A percentile compares a stretch with the other conserved stretches of the same genome.
These are phyloP conservation scores for Amiota communis DNA, from an alignment of 2,888 invertebrate genomes.

Conservation along the genomic window DNA sequence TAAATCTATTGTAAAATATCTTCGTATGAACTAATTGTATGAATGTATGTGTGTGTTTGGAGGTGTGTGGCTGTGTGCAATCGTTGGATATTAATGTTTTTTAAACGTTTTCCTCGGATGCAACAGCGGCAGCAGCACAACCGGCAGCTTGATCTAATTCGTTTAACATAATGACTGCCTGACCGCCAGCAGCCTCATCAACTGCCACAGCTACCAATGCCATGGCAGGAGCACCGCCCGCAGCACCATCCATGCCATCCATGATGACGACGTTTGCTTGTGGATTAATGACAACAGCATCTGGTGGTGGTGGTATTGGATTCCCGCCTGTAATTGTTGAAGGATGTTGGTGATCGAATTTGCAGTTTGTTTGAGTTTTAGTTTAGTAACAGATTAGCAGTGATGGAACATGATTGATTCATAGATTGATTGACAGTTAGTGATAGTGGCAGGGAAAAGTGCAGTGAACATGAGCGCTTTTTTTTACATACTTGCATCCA, in stretches of 20 bases:
- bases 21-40: slow-evolving; percentile 4
- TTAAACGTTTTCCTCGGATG: slow-evolving; percentile 57
- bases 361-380: neutral
- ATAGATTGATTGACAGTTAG: slow-evolving; percentile 1
- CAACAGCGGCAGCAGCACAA: slow-evolving; percentile 41
- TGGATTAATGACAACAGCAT: slow-evolving; percentile 56
- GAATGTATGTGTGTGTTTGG: neutral
- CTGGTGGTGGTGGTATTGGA: slow-evolving; percentile 69
- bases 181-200: slow-evolving; percentile 67
- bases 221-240: slow-evolving; percentile 50
- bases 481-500: slow-evolving; percentile 69
- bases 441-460: slow-evolving; percentile 8
- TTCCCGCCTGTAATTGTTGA: slow-evolving; percentile 65
- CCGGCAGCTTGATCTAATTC: slow-evolving; percentile 61
- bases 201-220: slow-evolving; percentile 58
- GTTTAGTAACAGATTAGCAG: neutral
- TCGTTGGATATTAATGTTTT: neutral
- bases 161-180: slow-evolving; percentile 56
- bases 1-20: slow-evolving; percentile 15
- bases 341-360: neutral
- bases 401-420: slow-evolving; percentile 5
- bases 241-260: slow-evolving; percentile 46
- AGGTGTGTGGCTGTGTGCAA: neutral
- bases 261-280: slow-evolving; percentile 50
- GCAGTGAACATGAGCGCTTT: neutral